Percentiles rank a stretch among this genome's conserved stretches.
Evolutionary conservation across 2,797 vertebrate genomes (phyloP).

Genomic region (Dallia pectoralis): DNA sequence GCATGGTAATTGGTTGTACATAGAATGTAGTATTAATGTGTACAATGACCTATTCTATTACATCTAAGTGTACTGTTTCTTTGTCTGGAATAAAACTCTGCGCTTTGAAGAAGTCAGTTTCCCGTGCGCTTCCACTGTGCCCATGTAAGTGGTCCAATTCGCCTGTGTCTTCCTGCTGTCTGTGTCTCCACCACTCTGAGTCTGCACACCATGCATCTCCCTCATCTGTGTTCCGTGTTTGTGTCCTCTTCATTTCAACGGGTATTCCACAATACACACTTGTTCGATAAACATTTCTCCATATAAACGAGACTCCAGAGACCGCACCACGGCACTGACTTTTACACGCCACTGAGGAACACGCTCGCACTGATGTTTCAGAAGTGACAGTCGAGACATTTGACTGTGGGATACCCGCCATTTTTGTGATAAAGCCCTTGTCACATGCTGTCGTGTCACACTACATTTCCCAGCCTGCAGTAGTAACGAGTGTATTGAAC

Average conservation of each 20-base stretch:
- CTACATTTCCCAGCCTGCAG: conserved; percentile 24
- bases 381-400: conserved; percentile 20
- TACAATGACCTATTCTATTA: conserved; percentile 43
- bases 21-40: conserved; percentile 24
- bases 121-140: conserved; percentile 63
- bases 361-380: conserved; percentile 22
- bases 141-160: conserved; percentile 67
- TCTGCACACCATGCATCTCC: conserved; percentile 39
- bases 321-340: neutral
- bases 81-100: conserved; percentile 75
- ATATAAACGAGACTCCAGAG: no score
- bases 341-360: conserved; percentile 19
- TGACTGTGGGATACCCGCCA: conserved; percentile 7
- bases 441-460: conserved; percentile 18
- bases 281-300: no score
- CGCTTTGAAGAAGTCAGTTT: conserved; percentile 71
- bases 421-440: conserved; percentile 13
- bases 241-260: conserved; percentile 15
- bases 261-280: conserved; percentile 5
- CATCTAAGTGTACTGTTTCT: conserved; percentile 61
- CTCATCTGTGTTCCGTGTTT: conserved; percentile 44
- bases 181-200: conserved; percentile 4
- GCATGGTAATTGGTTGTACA: conserved; percentile 53
- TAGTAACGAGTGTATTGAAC: conserved; percentile 7
- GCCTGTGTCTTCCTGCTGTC: conserved; percentile 21